Evolutionary conservation across 2,113 vertebrate species (phyloP).

Genomic region (Thamnophis sirtalis): DNA sequence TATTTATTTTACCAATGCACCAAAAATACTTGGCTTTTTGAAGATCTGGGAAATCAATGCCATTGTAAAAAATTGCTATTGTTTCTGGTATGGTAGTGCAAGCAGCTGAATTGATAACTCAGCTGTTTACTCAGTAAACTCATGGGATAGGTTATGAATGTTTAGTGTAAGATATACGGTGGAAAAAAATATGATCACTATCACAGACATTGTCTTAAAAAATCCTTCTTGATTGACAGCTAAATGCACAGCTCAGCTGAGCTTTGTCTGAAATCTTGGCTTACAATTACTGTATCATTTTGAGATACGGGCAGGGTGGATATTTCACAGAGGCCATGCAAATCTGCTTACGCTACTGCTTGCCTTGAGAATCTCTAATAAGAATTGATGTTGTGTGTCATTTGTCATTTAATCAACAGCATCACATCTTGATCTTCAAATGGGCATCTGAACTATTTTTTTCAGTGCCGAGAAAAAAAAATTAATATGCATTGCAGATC

Average conservation of each 20-base stretch:
- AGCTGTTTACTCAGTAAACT: constrained; percentile 48
- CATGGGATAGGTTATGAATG: constrained; percentile 50
- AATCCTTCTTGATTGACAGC: constrained; percentile 50
- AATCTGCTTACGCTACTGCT: constrained; percentile 60
- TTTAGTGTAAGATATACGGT: constrained; percentile 55
- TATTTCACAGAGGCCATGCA: constrained; percentile 47
- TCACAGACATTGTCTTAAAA: constrained; percentile 54
- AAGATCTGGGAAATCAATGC: constrained; percentile 47
- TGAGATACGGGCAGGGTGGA: constrained; percentile 49
- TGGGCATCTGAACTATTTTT: constrained; percentile 56
- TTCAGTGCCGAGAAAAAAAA: constrained; percentile 55
- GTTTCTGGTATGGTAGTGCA: constrained; percentile 41
- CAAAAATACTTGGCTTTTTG: constrained; percentile 1
- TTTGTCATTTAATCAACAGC: constrained; percentile 72
- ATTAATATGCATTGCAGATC: constrained; percentile 55
- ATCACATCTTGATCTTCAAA: constrained; percentile 71
- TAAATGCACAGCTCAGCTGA: constrained; percentile 52
- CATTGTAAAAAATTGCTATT: constrained; percentile 39
- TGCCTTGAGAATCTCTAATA: constrained; percentile 63
- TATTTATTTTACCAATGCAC: constrained; percentile 26
- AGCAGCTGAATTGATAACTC: constrained; percentile 46
- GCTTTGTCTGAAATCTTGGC: constrained; percentile 47
- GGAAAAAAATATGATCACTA: constrained; percentile 64
- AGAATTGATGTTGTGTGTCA: constrained; percentile 73
- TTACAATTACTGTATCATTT: constrained; percentile 61